Evolutionary conservation across 1,140 invertebrate genomes (phyloP).

Genomic region (Anastrepha ludens): DNA sequence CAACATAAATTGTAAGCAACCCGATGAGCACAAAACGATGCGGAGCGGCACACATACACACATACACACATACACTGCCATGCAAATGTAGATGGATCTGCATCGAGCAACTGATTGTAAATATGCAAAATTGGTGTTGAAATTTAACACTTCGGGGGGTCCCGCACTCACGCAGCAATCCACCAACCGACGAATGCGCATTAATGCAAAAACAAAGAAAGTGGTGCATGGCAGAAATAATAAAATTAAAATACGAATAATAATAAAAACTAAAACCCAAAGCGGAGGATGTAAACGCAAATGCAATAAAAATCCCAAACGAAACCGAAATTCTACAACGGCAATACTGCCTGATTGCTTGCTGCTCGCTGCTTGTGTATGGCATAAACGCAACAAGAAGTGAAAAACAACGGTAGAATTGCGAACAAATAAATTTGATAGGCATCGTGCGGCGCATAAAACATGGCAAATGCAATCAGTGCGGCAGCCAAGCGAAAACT

Average conservation of each 20-base stretch:
- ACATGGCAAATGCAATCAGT: conserved; percentile 5
- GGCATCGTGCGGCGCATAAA: neutral
- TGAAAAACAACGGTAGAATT: neutral
- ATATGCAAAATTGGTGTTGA: conserved; percentile 55
- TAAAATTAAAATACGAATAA: conserved; percentile 18
- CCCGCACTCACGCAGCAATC: neutral
- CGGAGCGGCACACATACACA: neutral
- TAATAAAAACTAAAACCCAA: neutral
- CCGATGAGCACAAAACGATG: neutral
- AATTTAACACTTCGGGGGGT: conserved; percentile 56
- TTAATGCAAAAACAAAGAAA: conserved; percentile 1
- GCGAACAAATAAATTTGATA: conserved; percentile 2
- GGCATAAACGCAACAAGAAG: neutral
- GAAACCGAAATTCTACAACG: neutral
- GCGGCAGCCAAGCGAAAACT: neutral
- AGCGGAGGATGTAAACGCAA: neutral
- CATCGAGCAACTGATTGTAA: neutral
- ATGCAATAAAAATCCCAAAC: neutral
- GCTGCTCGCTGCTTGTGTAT: neutral
- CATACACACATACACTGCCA: too few relatives aligned
- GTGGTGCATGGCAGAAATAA: neutral
- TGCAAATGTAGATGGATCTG: neutral
- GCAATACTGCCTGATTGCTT: neutral
- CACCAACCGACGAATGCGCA: neutral
- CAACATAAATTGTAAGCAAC: neutral